These are phyloP conservation scores for Aethes cnicana DNA, from an alignment of 2,888 invertebrate genomes.

Conservation along the genomic window DNA sequence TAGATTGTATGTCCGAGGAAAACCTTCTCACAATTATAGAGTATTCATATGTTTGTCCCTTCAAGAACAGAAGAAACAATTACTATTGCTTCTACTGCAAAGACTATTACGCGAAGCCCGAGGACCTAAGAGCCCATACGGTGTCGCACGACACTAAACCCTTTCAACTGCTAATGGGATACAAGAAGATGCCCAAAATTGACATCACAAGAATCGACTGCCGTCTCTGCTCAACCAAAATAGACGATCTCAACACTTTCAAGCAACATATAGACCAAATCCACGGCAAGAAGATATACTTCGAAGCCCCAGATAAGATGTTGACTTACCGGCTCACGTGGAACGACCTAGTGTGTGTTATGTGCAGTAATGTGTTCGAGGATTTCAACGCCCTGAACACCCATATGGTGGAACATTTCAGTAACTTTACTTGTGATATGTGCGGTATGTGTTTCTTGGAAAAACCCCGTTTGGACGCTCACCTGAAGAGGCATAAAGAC, in stretches of 20 bases:
- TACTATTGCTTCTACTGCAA: constrained; percentile 77
- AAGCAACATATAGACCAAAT: constrained; percentile 67
- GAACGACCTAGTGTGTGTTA: constrained; percentile 71
- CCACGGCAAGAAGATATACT: constrained; percentile 70
- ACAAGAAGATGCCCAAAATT: constrained; percentile 73
- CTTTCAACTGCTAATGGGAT: constrained; percentile 69
- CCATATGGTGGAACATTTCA: constrained; percentile 74
- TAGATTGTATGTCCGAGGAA: constrained; percentile 74
- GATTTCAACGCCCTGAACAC: constrained; percentile 71
- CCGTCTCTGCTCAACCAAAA: constrained; percentile 59
- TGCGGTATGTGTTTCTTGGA: constrained; percentile 76
- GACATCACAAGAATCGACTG: constrained; percentile 74
- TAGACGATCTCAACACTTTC: constrained; percentile 60
- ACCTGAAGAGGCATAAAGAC: constrained; percentile 71
- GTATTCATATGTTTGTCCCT: constrained; percentile 71
- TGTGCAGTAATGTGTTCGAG: constrained; percentile 70
- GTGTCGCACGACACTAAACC: constrained; percentile 69
- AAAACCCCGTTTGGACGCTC: constrained; percentile 72
- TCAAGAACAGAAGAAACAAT: constrained; percentile 70
- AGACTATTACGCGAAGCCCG: constrained; percentile 71
- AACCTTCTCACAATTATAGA: constrained; percentile 71
- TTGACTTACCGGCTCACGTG: constrained; percentile 63
- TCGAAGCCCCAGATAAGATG: constrained; percentile 72
- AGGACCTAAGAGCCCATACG: constrained; percentile 70
- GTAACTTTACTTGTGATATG: constrained; percentile 70